Evolutionary conservation across 2,113 vertebrate genomes (phyloP).

Genomic region (Melanotaenia duboulayi): DNA sequence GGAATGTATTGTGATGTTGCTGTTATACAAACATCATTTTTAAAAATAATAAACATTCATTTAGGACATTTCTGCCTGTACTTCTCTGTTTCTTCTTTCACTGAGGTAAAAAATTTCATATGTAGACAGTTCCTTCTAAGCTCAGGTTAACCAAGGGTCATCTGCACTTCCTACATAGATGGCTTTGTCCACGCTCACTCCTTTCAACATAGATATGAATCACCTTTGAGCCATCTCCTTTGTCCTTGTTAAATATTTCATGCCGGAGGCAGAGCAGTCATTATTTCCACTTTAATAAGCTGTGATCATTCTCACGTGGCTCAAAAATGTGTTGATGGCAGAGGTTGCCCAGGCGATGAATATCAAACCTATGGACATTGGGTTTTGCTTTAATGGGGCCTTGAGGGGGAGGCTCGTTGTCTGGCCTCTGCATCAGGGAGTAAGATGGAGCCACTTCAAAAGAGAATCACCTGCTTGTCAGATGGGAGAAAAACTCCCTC

Average conservation of each 20-base stretch:
- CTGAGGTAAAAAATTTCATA: conserved; percentile 42
- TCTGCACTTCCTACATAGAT: conserved; percentile 53
- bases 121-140: conserved; percentile 20
- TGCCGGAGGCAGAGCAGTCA: conserved; percentile 80
- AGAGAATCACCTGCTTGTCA: conserved; percentile 60
- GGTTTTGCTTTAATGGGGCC: conserved; percentile 77
- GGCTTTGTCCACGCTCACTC: conserved; percentile 55
- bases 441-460: conserved; percentile 70
- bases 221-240: conserved; percentile 74
- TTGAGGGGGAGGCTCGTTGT: conserved; percentile 66
- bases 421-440: conserved; percentile 64
- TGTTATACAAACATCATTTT: conserved; percentile 26
- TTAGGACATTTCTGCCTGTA: conserved; percentile 8
- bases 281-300: conserved; percentile 82
- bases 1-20: background rate
- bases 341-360: conserved; percentile 72
- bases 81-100: conserved; percentile 37
- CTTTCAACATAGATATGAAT: conserved; percentile 76
- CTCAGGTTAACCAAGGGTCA: conserved; percentile 57
- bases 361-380: conserved; percentile 70
- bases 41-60: conserved; percentile 42
- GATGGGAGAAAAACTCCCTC: conserved; percentile 35
- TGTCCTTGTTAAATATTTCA: conserved; percentile 85
- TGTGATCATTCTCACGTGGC: conserved; percentile 81
- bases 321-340: conserved; percentile 77